Evolutionary conservation across 2,113 vertebrate species (phyloP), one percentile per base, ranked within the genome.

Genomic region (Manacus vitellinus): DNA sequence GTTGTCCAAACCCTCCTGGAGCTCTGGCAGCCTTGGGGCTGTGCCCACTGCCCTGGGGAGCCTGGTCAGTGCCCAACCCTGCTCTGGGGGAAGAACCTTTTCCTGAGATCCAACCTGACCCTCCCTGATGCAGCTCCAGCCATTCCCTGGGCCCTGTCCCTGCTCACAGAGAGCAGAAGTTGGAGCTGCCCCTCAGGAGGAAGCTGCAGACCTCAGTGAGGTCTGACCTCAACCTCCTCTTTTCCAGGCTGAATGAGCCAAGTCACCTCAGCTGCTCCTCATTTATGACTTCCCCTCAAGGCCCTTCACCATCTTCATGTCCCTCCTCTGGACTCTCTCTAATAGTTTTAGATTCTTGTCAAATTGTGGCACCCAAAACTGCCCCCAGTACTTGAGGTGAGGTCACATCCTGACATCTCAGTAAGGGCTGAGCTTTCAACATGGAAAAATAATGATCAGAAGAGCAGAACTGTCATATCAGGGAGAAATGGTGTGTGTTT

Each of bases 131-230:
- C 82, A 74, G 28, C 28, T 73, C 41, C 70, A 74, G 59, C 82
- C 1, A 0, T 65, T 17, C 49, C 61, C 41, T 39, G 41, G 39
- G 0, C 14, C 1, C 58, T 46, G 22, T 46, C 27, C 6, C 17
- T 63, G 59, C 2, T 21, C 39, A 6, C 18, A 13, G 13, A 2
- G 59, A 27, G 27, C 8, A 84, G 41, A 28, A 41, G 2, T 5
- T 0, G 2, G 22, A 54, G 58, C 28, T 74, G n/a, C 6, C n/a
- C 47, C 59, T 55, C 2, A 22, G n/a, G 61, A 43, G 17, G 14
- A 59, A 65, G 14, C 41, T 56, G 51, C 70, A 74, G n/a, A 22
- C 20, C n/a, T 58, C 12, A 5, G 1, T 6, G 23, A 47, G 14
- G 6, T 20, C 33, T 65, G 28, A 7, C 11, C 49, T 65, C 28